Conservation (phyloP, 2,113 vertebrate genomes). For the Saccopteryx bilineata region DNA sequence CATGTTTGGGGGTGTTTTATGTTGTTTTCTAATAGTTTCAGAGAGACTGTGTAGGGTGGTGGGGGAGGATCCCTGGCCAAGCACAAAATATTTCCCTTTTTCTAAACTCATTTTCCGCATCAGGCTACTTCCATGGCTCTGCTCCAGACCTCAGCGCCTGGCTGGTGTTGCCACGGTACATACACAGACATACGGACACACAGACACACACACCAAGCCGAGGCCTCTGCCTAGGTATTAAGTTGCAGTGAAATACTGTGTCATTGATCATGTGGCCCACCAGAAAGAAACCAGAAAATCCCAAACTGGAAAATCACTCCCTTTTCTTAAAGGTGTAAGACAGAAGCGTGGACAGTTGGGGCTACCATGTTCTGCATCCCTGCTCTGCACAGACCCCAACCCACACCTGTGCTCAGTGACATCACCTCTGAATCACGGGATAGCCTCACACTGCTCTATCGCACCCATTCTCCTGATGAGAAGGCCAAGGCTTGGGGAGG, state of each 20-base stretch:
- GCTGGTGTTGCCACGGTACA: background rate
- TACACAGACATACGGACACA: too few relatives aligned
- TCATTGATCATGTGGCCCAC: background rate
- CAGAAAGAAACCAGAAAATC: background rate
- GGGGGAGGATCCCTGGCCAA: background rate
- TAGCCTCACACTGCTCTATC: accelerated
- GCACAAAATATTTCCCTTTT: background rate
- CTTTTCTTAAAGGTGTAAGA: background rate
- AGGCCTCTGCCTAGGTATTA: background rate
- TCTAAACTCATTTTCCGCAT: background rate
- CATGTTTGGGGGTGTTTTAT: background rate
- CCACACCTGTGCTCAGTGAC: background rate
- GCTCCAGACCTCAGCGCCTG: too few relatives aligned
- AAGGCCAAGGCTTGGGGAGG: background rate
- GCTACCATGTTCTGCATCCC: accelerated
- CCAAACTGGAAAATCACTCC: background rate
- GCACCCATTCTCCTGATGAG: accelerated
- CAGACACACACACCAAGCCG: background rate
- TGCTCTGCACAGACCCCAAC: too few relatives aligned
- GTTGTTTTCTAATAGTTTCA: background rate
- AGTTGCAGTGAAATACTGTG: background rate
- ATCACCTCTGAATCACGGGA: accelerated
- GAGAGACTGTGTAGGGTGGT: background rate
- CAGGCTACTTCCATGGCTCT: background rate
- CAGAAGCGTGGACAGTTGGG: background rate